Percentiles rank a stretch among this genome's conserved stretches.
Conservation (phyloP, 2,888 invertebrate genomes). For the Folsomia manolachei region DNA sequence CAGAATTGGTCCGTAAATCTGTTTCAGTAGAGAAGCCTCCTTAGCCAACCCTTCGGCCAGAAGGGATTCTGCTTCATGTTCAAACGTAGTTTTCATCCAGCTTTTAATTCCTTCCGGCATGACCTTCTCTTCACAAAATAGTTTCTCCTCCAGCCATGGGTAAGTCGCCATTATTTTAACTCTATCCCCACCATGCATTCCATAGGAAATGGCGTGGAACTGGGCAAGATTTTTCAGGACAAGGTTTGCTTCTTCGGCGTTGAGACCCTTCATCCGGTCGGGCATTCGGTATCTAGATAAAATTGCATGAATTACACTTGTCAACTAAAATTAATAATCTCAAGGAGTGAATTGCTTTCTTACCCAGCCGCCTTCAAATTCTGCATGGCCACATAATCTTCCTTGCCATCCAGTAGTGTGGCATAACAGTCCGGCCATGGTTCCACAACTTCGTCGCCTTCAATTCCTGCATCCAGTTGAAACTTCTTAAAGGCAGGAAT, state of each 20-base stretch:
- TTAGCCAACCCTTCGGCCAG: not conserved
- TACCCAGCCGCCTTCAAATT: slow-evolving; percentile 37
- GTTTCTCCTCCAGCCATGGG: not conserved
- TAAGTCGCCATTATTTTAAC: not conserved
- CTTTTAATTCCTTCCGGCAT: not conserved
- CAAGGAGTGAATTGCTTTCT: no score
- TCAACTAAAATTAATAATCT: not conserved
- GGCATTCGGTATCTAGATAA: not conserved
- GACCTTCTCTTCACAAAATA: not conserved
- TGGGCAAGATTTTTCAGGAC: not conserved
- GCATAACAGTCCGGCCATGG: slow-evolving; percentile 41
- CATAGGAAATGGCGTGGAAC: not conserved
- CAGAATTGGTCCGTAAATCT: not conserved
- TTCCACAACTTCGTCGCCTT: slow-evolving; percentile 20
- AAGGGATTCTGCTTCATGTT: not conserved
- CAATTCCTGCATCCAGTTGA: slow-evolving; percentile 31
- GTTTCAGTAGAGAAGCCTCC: no score
- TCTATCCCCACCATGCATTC: not conserved
- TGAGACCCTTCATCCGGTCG: not conserved
- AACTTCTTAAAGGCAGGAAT: slow-evolving; percentile 25
- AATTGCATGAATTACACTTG: not conserved
- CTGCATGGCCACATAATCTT: slow-evolving; percentile 42
- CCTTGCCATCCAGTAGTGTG: slow-evolving; percentile 26
- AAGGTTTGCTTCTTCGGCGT: not conserved
- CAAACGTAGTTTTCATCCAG: not conserved